Percentiles rank a stretch among this genome's conserved stretches.
Evolutionary conservation across 1,140 invertebrate genomes (phyloP).

Genomic region (Leptopilina clavipes): DNA sequence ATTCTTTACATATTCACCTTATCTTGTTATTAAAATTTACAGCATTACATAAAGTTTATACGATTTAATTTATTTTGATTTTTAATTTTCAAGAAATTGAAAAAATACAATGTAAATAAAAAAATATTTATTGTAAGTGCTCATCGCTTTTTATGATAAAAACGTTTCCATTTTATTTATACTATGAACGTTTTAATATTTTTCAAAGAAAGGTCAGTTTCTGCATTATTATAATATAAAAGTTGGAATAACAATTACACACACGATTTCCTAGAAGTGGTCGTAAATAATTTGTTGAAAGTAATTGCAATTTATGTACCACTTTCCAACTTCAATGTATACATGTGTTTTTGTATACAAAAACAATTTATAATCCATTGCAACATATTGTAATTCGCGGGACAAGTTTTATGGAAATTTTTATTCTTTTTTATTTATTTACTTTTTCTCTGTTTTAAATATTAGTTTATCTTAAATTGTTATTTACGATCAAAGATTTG

Average conservation of each 20-base stretch:
- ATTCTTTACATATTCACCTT: too few species aligned
- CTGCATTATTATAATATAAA: slow-evolving; percentile 20
- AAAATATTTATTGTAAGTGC: too few species aligned
- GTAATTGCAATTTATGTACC: slow-evolving; percentile 13
- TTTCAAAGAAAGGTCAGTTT: slow-evolving; percentile 10
- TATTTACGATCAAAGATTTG: too few species aligned
- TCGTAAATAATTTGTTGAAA: slow-evolving; percentile 1
- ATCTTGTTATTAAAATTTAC: too few species aligned
- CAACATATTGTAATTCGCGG: background rate
- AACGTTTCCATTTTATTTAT: background rate
- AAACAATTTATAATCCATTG: slow-evolving; percentile 11
- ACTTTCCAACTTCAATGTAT: background rate
- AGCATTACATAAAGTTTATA: too few species aligned
- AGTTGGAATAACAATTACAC: background rate
- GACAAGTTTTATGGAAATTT: slow-evolving; percentile 8
- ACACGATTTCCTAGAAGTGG: slow-evolving; percentile 8
- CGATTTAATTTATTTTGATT: too few species aligned
- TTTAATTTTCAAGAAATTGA: too few species aligned
- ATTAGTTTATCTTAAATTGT: too few species aligned
- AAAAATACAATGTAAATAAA: too few species aligned
- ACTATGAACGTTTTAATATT: background rate
- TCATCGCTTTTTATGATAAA: background rate
- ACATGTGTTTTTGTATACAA: too few species aligned
- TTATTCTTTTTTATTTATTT: too few species aligned
- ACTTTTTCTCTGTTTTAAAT: too few species aligned